phyloP scores from a whole-genome alignment of 2,888 invertebrate genomes.

The Chelonus formosanus region DNA sequence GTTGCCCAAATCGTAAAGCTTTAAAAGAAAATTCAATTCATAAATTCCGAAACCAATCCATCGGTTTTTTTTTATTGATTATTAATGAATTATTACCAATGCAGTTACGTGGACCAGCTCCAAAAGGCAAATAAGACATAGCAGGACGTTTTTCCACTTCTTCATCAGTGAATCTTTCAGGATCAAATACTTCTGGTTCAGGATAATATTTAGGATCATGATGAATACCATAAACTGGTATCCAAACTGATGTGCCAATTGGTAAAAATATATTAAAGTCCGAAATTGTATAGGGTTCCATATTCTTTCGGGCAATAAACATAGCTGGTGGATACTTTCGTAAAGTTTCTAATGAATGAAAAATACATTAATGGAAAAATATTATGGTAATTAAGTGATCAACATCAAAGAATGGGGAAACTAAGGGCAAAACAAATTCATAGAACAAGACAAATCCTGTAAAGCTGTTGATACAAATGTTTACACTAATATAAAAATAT shows the following conservation, averaged over 20 bases:
- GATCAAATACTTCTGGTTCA: constrained; percentile 41
- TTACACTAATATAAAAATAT: no score
- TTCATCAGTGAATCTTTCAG: constrained; percentile 37
- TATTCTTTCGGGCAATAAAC: constrained; percentile 33
- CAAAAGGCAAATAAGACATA: constrained; percentile 41
- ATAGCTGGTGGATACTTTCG: constrained; percentile 40
- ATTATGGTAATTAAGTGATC: background rate
- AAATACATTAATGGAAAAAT: background rate
- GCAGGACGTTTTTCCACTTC: constrained; percentile 29
- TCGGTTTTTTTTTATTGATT: background rate
- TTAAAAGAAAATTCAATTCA: background rate
- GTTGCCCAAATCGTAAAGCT: constrained; percentile 53
- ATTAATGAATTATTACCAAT: constrained; percentile 36
- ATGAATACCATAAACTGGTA: constrained; percentile 37
- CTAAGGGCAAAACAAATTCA: background rate
- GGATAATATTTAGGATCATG: constrained; percentile 38
- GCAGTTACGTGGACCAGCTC: constrained; percentile 45
- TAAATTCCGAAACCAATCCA: background rate
- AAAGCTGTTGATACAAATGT: no score
- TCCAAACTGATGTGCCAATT: constrained; percentile 37
- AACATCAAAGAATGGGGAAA: background rate
- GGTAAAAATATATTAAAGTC: constrained; percentile 39
- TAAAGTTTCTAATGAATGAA: constrained; percentile 37
- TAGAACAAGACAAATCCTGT: no score
- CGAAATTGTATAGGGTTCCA: constrained; percentile 36